phyloP scores from a whole-genome alignment of 1,140 invertebrate species.

The Helicoverpa armigera region DNA sequence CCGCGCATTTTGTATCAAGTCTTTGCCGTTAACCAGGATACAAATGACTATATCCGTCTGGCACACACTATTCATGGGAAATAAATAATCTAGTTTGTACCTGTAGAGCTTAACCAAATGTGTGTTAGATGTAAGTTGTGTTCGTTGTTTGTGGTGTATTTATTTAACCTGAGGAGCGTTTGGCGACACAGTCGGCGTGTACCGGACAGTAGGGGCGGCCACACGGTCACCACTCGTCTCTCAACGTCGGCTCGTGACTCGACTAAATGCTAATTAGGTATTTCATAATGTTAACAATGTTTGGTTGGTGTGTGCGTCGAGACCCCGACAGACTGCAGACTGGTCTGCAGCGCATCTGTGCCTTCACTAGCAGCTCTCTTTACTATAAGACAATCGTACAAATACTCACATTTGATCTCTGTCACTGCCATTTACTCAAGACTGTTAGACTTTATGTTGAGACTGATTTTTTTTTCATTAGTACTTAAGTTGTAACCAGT shows the following conservation, averaged over 20 bases:
- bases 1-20: no score
- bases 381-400: slow-evolving; percentile 9
- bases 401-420: slow-evolving; percentile 14
- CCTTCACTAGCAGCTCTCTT: not conserved
- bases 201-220: no score
- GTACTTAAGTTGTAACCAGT: slow-evolving; percentile 59
- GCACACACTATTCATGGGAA: slow-evolving; percentile 18
- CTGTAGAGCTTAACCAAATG: slow-evolving; percentile 63
- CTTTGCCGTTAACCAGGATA: no score
- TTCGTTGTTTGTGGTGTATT: slow-evolving; percentile 5
- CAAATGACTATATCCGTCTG: no score
- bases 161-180: not conserved
- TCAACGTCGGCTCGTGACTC: no score
- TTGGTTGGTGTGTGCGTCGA: not conserved
- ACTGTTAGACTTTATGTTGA: slow-evolving; percentile 61
- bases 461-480: slow-evolving; percentile 63
- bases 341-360: not conserved
- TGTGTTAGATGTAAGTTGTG: slow-evolving; percentile 61
- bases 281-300: no score
- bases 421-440: slow-evolving; percentile 30
- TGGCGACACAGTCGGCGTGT: no score
- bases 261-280: no score
- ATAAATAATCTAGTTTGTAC: slow-evolving; percentile 46
- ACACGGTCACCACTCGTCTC: no score
- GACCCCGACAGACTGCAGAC: no score